These are phyloP conservation scores for Phaenicophaeus curvirostris DNA, from an alignment of 2,797 vertebrate genomes.

Conservation along the genomic window DNA sequence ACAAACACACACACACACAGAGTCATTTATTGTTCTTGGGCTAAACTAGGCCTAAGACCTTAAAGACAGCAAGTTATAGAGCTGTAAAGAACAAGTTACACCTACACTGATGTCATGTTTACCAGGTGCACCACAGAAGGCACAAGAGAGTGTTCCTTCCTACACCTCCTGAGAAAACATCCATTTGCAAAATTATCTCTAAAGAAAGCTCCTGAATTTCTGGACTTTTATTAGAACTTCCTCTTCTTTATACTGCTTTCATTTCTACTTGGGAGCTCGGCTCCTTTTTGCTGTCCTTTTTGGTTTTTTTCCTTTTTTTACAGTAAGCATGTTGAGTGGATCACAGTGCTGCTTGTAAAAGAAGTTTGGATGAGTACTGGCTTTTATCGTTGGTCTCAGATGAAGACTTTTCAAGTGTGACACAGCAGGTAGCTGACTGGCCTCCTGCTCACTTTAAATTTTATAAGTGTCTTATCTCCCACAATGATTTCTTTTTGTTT, in stretches of 20 bases:
- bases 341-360: background rate
- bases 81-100: accelerated
- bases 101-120: background rate
- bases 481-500: background rate
- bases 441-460: background rate
- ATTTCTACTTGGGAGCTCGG: background rate
- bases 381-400: background rate
- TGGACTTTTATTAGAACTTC: background rate
- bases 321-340: background rate
- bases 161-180: background rate
- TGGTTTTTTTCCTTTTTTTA: background rate
- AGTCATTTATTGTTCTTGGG: background rate
- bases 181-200: background rate
- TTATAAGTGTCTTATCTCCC: background rate
- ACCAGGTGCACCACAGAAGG: background rate
- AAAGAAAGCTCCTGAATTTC: background rate
- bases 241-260: background rate
- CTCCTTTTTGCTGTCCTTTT: background rate
- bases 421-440: background rate
- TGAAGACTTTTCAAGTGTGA: background rate
- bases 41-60: background rate
- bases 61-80: background rate
- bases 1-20: background rate
- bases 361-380: background rate
- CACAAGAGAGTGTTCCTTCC: background rate